Percentiles rank a stretch among this genome's conserved stretches.
Conservation (phyloP, 2,113 vertebrate species). For the Dasyornis broadbenti region DNA sequence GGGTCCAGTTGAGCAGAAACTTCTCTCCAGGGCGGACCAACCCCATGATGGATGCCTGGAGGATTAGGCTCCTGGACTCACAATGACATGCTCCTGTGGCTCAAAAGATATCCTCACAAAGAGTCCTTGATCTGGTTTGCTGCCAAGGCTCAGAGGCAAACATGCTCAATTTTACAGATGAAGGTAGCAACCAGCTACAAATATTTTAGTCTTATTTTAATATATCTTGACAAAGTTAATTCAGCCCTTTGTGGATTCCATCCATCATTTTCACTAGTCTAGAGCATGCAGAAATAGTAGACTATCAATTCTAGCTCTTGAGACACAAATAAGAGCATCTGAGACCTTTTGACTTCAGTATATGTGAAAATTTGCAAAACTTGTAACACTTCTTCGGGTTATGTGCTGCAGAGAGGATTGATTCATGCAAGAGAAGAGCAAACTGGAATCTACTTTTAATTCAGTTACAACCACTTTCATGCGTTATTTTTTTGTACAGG, state of each 20-base stretch:
- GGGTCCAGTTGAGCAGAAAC: background rate
- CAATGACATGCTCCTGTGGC: background rate
- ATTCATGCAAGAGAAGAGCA: background rate
- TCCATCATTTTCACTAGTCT: background rate
- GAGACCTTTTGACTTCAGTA: background rate
- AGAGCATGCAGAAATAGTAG: background rate
- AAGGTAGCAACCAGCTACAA: background rate
- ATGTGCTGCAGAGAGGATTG: background rate
- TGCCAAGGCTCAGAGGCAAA: background rate
- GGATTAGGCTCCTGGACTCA: background rate
- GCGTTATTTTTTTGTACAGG: accelerated
- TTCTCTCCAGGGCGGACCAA: background rate
- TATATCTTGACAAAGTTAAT: background rate
- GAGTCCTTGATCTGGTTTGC: background rate
- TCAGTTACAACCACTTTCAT: background rate
- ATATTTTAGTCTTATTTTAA: background rate
- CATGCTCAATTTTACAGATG: background rate
- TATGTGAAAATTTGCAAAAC: background rate
- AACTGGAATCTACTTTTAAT: background rate
- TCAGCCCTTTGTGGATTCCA: background rate
- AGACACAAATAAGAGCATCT: background rate
- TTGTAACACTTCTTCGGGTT: background rate
- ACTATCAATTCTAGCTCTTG: background rate
- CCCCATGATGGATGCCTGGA: background rate
- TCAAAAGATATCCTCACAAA: background rate